A percentile compares a stretch with the other conserved stretches of the same genome.
These are phyloP conservation scores for Drosophila acutilabella DNA, from an alignment of 2,888 invertebrate species.

Conservation along the genomic window DNA sequence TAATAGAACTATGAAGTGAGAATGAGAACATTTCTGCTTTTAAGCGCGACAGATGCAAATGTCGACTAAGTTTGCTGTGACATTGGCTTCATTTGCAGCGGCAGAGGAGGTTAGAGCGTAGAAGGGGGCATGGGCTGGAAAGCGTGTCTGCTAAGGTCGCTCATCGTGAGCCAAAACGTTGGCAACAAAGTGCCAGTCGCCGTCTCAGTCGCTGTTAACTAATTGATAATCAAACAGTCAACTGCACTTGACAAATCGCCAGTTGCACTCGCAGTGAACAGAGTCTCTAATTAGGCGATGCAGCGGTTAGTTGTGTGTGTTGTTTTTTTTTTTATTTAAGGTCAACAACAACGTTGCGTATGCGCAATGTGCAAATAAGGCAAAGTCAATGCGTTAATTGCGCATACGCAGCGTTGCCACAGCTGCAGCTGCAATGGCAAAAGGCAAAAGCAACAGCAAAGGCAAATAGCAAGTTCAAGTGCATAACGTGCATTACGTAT, in stretches of 20 bases:
- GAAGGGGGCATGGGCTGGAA: background rate
- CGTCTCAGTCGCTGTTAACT: constrained; percentile 43
- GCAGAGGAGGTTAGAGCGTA: background rate
- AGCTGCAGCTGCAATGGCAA: constrained; percentile 16
- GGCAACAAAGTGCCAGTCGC: background rate
- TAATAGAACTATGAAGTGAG: constrained; percentile 12
- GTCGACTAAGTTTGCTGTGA: constrained; percentile 42
- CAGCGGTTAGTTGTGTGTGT: constrained; percentile 24
- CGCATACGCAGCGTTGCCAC: constrained; percentile 53
- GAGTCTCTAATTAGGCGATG: constrained; percentile 58
- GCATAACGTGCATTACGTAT: constrained; percentile 62
- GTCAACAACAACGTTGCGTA: constrained; percentile 69
- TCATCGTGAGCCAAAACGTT: constrained; percentile 33
- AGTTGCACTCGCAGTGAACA: constrained; percentile 9
- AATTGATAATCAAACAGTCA: constrained; percentile 77
- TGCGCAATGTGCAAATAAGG: constrained; percentile 74
- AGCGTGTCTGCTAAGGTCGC: constrained; percentile 15
- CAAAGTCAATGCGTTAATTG: constrained; percentile 39
- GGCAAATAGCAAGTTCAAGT: constrained; percentile 66
- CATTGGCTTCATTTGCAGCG: constrained; percentile 58
- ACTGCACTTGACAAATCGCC: constrained; percentile 46
- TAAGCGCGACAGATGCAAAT: constrained; percentile 46
- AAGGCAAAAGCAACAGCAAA: constrained; percentile 31
- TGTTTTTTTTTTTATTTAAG: constrained; percentile 37
- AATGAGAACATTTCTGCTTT: constrained; percentile 18